Percentiles rank a stretch among this genome's conserved stretches.
These are phyloP conservation scores for Neoscelio sp. DNA, from an alignment of 2,888 invertebrate genomes.

Conservation along the genomic window DNA sequence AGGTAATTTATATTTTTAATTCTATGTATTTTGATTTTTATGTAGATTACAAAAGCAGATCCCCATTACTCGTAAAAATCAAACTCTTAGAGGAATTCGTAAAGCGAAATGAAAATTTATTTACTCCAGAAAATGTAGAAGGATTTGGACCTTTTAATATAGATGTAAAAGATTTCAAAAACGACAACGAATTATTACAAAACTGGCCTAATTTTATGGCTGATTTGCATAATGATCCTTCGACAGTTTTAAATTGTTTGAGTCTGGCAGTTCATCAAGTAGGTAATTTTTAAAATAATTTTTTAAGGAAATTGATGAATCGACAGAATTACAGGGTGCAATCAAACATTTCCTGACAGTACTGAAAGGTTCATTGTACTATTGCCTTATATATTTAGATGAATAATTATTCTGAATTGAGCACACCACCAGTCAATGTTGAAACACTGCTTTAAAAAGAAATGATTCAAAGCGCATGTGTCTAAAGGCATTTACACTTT, in stretches of 20 bases:
- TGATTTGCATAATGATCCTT: conserved; percentile 88
- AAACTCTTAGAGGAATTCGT: conserved; percentile 85
- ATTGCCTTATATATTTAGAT: no score
- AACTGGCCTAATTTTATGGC: conserved; percentile 87
- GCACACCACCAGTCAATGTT: no score
- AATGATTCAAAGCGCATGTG: no score
- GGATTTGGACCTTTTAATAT: conserved; percentile 85
- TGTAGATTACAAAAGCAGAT: conserved; percentile 83
- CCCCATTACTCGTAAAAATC: conserved; percentile 84
- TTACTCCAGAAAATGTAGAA: conserved; percentile 86
- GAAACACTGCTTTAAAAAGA: no score
- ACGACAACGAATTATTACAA: conserved; percentile 85
- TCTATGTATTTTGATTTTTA: conserved; percentile 40
- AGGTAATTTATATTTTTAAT: conserved; percentile 1
- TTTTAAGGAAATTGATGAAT: no score
- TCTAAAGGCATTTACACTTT: no score
- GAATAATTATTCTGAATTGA: no score
- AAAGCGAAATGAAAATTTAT: conserved; percentile 82
- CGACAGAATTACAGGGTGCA: no score
- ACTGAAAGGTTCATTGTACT: no score
- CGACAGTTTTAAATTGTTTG: conserved; percentile 87
- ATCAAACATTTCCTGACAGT: no score
- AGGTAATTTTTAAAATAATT: conserved; percentile 79
- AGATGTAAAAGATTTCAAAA: conserved; percentile 85
- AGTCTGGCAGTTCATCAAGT: conserved; percentile 93